Base-by-base conservation (phyloP, 1,140 invertebrate genomes). In the Pogonognathellus flavescens region DNA sequence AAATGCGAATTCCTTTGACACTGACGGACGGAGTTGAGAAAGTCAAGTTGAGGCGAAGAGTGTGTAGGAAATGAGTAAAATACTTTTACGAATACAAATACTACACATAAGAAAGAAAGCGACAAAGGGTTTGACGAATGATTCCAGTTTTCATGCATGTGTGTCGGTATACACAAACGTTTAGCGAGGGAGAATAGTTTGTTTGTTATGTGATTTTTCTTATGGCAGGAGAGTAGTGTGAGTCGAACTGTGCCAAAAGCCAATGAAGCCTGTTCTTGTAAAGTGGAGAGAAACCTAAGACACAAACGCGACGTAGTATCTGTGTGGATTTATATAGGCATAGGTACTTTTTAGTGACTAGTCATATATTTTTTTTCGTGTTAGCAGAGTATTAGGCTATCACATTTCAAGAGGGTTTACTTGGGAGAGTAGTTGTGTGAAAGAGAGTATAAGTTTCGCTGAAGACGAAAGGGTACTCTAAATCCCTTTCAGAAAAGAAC, bases 1-100 rank as follows among this genome's bases (percentile, higher is more conserved):
- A 76, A 76, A 76, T 49, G 16, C 70, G 70, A 76, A 76, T 76
- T 76, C 70, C 70, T 76, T 76, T 76, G 70, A 76, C 70, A 76
- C 31, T 76, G 70, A 76, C n/a, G 70, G 31, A 49, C 22, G 1
- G 53, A 57, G 53, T 57, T n/a, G 31, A 41, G 31, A 41, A 41
- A 41, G 31, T 60, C 22, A 18, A 60, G 62, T 20, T 31, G 11
- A 20, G 25, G 8, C 22, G 22, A 25, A 66, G 25, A 13, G 10
- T 25, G 11, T 5, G 25, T 1, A 25, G 11, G 22, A 13, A 66
- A 66, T 18, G 62, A 66, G 62, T 10, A 13, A 66, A 60, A 66
- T 41, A 66, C 20, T 66, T 25, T 66, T 66, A 25, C 62, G 25
- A 66, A 25, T 25, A 66, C 62, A 66, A 66, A 66, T 13, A 41